phyloP scores from a whole-genome alignment of 2,113 vertebrate species.

The Callithrix jacchus region DNA sequence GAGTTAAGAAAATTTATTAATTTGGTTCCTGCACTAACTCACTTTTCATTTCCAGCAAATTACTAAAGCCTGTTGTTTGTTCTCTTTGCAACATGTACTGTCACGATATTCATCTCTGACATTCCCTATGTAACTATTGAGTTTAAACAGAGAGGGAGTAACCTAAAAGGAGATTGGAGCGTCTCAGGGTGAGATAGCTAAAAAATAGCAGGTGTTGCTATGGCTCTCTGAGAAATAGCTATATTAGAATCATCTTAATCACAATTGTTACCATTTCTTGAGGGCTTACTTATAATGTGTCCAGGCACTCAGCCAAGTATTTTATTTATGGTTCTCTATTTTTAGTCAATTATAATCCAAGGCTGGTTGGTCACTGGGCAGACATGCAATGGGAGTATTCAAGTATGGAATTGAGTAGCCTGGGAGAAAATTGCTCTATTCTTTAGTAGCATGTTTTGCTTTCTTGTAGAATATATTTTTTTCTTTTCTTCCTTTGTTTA shows the following conservation, averaged over 20 bases:
- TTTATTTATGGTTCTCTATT: conserved; percentile 66
- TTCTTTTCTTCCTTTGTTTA: conserved; percentile 25
- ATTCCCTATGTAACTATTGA: not conserved
- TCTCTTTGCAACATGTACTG: not conserved
- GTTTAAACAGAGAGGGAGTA: conserved; percentile 23
- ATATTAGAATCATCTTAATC: not conserved
- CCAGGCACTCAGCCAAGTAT: conserved; percentile 26
- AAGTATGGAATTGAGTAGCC: conserved; percentile 13
- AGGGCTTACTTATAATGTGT: conserved; percentile 37
- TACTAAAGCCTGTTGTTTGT: conserved; percentile 12
- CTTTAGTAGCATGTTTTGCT: not conserved
- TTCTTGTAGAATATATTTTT: not conserved
- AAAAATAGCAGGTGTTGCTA: not conserved
- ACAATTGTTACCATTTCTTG: conserved; percentile 41
- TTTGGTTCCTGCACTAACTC: conserved; percentile 45
- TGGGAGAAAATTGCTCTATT: not conserved
- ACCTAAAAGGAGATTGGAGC: not conserved
- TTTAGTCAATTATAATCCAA: conserved; percentile 42
- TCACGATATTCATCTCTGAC: not conserved
- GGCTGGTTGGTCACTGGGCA: conserved; percentile 48
- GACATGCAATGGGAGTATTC: not conserved
- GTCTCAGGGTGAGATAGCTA: not conserved
- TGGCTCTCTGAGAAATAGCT: conserved; percentile 21
- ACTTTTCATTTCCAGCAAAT: conserved; percentile 46
- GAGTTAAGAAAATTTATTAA: conserved; percentile 22